Evolutionary conservation across 2,113 vertebrate species (phyloP).

Genomic region (Lipotes vexillifer): DNA sequence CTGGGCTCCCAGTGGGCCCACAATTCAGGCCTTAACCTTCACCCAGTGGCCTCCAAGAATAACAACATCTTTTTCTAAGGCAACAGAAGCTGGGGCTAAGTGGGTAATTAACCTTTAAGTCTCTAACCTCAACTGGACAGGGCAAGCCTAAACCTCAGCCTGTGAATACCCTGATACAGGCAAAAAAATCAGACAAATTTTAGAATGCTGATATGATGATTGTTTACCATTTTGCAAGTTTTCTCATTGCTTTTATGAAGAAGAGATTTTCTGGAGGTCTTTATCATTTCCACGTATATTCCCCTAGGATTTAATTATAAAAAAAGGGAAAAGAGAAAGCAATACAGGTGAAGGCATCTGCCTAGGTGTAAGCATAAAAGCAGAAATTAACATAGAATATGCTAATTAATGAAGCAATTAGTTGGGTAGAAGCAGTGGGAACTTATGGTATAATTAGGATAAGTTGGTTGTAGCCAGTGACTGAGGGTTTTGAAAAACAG

Average conservation of each 20-base stretch:
- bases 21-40: background rate
- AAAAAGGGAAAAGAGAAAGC: background rate
- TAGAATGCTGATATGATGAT: background rate
- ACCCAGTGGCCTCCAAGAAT: background rate
- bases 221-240: background rate
- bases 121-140: background rate
- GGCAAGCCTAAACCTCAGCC: background rate
- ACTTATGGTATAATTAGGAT: background rate
- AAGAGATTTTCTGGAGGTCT: background rate
- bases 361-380: background rate
- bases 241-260: background rate
- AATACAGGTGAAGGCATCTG: background rate
- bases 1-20: background rate
- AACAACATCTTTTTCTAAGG: background rate
- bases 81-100: background rate
- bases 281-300: background rate
- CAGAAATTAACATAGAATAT: background rate
- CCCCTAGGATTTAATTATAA: background rate
- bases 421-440: background rate
- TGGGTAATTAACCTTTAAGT: background rate
- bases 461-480: background rate
- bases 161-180: background rate
- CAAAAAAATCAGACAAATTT: background rate
- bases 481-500: background rate
- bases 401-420: background rate